Percentiles rank a stretch among this genome's conserved stretches.
These are phyloP conservation scores for Gymnoscelis rufifasciata DNA, from an alignment of 2,888 invertebrate species.

Conservation along the genomic window DNA sequence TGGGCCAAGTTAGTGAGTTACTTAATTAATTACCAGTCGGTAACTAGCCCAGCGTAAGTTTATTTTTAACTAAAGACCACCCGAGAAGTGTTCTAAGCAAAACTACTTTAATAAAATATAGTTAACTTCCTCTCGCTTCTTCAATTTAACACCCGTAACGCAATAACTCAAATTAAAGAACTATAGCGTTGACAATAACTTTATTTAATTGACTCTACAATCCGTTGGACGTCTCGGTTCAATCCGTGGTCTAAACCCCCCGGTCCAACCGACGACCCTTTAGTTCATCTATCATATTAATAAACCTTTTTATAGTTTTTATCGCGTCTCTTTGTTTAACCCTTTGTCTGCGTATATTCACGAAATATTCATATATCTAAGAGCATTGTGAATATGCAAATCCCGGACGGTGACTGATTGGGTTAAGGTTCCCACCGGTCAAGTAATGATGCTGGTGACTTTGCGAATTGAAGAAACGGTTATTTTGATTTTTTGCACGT, in stretches of 20 bases:
- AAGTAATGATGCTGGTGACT: slow-evolving; percentile 48
- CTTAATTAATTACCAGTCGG: no score
- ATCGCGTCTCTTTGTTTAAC: slow-evolving; percentile 65
- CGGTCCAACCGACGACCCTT: slow-evolving; percentile 63
- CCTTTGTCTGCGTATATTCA: slow-evolving; percentile 62
- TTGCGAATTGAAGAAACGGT: slow-evolving; percentile 21
- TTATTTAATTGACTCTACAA: slow-evolving; percentile 31
- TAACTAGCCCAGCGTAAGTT: no score
- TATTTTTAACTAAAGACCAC: no score
- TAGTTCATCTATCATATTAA: slow-evolving; percentile 68
- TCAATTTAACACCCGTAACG: slow-evolving; percentile 10
- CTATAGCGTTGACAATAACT: slow-evolving; percentile 19
- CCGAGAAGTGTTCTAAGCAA: no score
- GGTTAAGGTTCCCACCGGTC: slow-evolving; percentile 57
- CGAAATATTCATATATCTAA: slow-evolving; percentile 65
- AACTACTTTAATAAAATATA: no score
- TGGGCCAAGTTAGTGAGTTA: no score
- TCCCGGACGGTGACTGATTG: slow-evolving; percentile 70
- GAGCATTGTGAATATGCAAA: slow-evolving; percentile 71
- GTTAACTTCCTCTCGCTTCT: background rate
- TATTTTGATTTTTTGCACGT: slow-evolving; percentile 20
- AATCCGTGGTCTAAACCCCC: slow-evolving; percentile 33
- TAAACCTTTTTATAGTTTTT: slow-evolving; percentile 70
- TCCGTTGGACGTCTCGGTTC: slow-evolving; percentile 23
- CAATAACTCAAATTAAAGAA: slow-evolving; percentile 12